Evolutionary conservation across 2,888 invertebrate species (phyloP).

Genomic region (Mechanitis messenoides): DNA sequence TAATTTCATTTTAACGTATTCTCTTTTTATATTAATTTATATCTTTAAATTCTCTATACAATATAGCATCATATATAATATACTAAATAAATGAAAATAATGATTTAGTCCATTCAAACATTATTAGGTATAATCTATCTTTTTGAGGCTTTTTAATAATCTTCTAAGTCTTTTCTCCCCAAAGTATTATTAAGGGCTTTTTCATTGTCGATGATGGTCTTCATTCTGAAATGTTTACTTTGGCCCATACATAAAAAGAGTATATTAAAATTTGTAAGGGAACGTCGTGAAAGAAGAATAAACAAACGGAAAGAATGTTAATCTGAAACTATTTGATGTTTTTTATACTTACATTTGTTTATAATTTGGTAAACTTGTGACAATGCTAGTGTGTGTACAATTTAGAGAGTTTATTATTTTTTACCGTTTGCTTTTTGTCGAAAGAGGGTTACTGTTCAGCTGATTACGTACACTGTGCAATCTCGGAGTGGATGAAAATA

Average conservation of each 20-base stretch:
- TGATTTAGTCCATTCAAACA: no score
- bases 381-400: slow-evolving; percentile 42
- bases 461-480: slow-evolving; percentile 9
- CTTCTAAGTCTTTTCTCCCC: neutral
- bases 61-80: neutral
- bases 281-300: slow-evolving; percentile 42
- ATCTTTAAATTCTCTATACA: slow-evolving; percentile 9
- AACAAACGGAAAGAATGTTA: slow-evolving; percentile 53
- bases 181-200: neutral
- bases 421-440: slow-evolving; percentile 27
- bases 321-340: slow-evolving; percentile 67
- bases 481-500: slow-evolving; percentile 10
- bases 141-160: neutral
- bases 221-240: slow-evolving; percentile 30
- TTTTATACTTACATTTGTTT: slow-evolving; percentile 49
- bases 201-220: slow-evolving; percentile 30
- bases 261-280: slow-evolving; percentile 58
- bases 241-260: slow-evolving; percentile 44
- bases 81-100: no score
- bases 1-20: slow-evolving; percentile 16
- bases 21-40: slow-evolving; percentile 12
- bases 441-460: slow-evolving; percentile 9
- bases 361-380: slow-evolving; percentile 32
- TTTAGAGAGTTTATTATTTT: slow-evolving; percentile 51
- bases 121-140: no score